Percentiles rank a stretch among this genome's conserved stretches.
Conservation (phyloP, 53 echinoderm and acorn worm genomes). For the Pentamera pediparva region DNA sequence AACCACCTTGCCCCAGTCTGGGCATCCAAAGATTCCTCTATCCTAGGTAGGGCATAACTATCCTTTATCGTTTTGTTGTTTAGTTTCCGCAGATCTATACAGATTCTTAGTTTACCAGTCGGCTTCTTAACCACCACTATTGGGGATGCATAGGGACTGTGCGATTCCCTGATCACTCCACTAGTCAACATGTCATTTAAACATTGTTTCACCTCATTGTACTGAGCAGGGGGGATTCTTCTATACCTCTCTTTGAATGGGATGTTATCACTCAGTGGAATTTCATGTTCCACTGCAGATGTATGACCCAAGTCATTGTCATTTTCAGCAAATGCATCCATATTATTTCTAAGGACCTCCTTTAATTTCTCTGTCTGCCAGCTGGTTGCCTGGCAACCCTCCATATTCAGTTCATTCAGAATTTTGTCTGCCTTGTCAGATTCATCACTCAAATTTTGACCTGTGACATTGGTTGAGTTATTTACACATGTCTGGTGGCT, state of each 20-base stretch:
- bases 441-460: no score
- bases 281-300: slow-evolving; percentile 16
- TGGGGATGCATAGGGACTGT: slow-evolving; percentile 45
- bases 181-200: slow-evolving; percentile 21
- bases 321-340: neutral
- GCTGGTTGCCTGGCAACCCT: neutral
- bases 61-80: slow-evolving; percentile 31
- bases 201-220: slow-evolving; percentile 37
- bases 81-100: slow-evolving; percentile 41
- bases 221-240: slow-evolving; percentile 38
- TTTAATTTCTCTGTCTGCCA: neutral
- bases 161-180: slow-evolving; percentile 32
- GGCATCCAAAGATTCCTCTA: slow-evolving; percentile 47
- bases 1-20: slow-evolving; percentile 45
- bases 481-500: no score
- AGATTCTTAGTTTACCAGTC: slow-evolving; percentile 35
- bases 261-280: slow-evolving; percentile 31
- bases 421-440: no score
- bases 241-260: slow-evolving; percentile 43
- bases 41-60: slow-evolving; percentile 42
- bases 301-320: slow-evolving; percentile 36
- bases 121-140: slow-evolving; percentile 49
- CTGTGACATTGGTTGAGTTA: no score
- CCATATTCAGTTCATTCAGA: no score
- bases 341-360: neutral